phyloP scores from a whole-genome alignment of 2,797 vertebrate species.

The Dallia pectoralis region DNA sequence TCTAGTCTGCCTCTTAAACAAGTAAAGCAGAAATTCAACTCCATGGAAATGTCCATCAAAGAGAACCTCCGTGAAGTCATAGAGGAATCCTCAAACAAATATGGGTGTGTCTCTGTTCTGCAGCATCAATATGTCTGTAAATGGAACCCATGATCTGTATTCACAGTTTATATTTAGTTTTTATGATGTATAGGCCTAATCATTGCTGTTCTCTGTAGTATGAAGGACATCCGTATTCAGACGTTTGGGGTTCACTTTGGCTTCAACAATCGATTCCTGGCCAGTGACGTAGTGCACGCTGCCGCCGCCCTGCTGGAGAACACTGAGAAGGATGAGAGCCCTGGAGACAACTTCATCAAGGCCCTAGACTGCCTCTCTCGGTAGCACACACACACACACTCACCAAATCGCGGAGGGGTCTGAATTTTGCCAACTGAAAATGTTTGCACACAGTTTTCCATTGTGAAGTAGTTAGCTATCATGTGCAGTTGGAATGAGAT shows the following conservation, averaged over 20 bases:
- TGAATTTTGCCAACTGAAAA: neutral
- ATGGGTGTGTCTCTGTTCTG: slow-evolving; percentile 68
- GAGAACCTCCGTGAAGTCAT: slow-evolving; percentile 95
- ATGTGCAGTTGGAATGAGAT: neutral
- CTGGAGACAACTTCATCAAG: slow-evolving; percentile 88
- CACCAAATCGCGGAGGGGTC: neutral
- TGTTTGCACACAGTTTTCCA: neutral
- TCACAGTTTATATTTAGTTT: neutral
- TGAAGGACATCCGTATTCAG: slow-evolving; percentile 95
- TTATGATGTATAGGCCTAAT: neutral
- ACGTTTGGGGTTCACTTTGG: slow-evolving; percentile 95
- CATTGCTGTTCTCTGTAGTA: slow-evolving; percentile 64
- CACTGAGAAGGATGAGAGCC: slow-evolving; percentile 79
- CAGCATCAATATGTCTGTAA: neutral
- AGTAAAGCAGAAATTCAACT: slow-evolving; percentile 93
- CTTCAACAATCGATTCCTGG: slow-evolving; percentile 96
- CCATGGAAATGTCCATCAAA: slow-evolving; percentile 94
- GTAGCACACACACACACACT: slow-evolving; percentile 57
- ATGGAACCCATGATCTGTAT: neutral
- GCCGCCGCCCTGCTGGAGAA: slow-evolving; percentile 88
- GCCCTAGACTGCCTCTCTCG: slow-evolving; percentile 95
- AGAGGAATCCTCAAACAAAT: slow-evolving; percentile 96
- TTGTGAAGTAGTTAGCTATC: neutral
- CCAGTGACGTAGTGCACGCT: slow-evolving; percentile 90
- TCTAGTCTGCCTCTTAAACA: slow-evolving; percentile 90